Evolutionary conservation across 2,113 vertebrate genomes (phyloP).

Genomic region (Tragelaphus strepsiceros): DNA sequence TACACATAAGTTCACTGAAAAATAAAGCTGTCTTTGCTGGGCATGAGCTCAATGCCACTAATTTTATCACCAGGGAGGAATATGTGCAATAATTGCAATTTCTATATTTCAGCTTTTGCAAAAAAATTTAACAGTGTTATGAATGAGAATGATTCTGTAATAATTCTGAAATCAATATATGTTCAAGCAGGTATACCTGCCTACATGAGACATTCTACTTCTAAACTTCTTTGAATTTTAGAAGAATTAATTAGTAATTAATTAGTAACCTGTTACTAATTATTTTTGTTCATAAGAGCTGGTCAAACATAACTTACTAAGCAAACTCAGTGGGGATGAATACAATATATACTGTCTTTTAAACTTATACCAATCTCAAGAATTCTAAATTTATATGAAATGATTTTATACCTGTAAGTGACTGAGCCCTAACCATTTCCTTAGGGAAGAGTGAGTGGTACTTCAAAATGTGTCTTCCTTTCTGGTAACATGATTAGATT

Average conservation of each 20-base stretch:
- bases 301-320: not conserved
- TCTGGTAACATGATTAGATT: not conserved
- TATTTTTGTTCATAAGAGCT: not conserved
- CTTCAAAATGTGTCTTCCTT: not conserved
- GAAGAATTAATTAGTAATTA: no score
- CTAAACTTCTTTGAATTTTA: not conserved
- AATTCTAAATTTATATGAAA: not conserved
- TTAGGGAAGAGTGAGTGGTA: not conserved
- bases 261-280: no score
- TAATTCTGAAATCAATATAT: conserved; percentile 24
- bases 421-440: not conserved
- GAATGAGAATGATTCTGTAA: not conserved
- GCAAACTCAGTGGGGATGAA: not conserved
- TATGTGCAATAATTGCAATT: not conserved
- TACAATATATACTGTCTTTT: not conserved
- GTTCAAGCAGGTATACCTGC: not conserved
- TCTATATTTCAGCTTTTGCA: not conserved
- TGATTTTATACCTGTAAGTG: not conserved
- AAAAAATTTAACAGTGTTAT: conserved; percentile 8
- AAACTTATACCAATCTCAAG: not conserved
- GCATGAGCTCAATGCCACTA: not conserved
- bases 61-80: conserved; percentile 21
- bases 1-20: not conserved
- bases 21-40: not conserved
- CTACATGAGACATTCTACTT: not conserved